Base-by-base conservation (phyloP, 2,113 vertebrate genomes). In the Anser brachyrhynchus region DNA sequence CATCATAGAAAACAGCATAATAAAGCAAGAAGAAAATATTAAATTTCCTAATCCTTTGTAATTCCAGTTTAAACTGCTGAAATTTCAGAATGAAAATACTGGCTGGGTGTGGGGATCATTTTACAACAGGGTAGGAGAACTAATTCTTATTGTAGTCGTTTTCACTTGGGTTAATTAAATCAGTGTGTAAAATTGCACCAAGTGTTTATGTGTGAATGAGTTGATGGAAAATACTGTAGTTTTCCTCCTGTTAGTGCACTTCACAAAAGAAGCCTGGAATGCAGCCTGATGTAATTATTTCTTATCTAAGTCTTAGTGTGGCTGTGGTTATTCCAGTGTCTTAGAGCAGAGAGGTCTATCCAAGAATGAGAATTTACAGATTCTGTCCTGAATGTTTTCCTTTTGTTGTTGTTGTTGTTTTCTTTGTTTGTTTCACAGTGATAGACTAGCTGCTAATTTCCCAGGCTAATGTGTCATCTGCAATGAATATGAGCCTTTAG, bases 131-230 rank as follows among this genome's bases (percentile, higher is more conserved):
- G 3, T 11, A 41, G 21, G 64, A 66, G 57, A 77, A 44, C 15
- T 39, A 1, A 29, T 9, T 70, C 8, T 46, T 25, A 0, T 26
- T 20, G 88, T 58, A 19, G 1, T 31, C 11, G n/a, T 64, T 1
- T 54, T 92, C 31, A 21, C 5, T 55, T 58, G 4, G 6, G 35
- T 41, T 57, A 39, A 44, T 84, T 67, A 72, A 62, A 54, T 44
- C 31, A 64, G n/a, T 39, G 17, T 55, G 11, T 81, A 67, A 55
- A 75, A 46, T 21, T 49, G 18, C 49, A 31, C 37, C 11, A 25
- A 29, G 13, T 21, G 66, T 70, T 73, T 31, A 39, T 35, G 5
- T 43, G 11, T 55, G 61, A 65, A 29, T 23, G 9, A 49, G 19
- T 49, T 46, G 19, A 33, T 44, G 28, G 54, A 58, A 85, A 44